These are phyloP conservation scores for Octopus sinensis DNA, from an alignment of 1,140 invertebrate species.

Conservation along the genomic window DNA sequence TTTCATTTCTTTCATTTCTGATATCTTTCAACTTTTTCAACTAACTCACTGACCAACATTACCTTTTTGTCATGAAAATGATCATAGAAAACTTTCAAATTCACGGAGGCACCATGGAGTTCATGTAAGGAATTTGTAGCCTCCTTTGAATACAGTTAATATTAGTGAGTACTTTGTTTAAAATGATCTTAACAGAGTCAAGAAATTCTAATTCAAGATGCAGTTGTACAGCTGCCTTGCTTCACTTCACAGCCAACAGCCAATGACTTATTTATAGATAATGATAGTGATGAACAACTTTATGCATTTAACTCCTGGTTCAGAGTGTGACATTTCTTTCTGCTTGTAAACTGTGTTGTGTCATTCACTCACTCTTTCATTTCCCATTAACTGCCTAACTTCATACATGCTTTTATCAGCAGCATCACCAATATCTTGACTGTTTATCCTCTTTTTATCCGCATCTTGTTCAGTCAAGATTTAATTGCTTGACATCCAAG, in stretches of 20 bases:
- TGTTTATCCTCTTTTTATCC: too few species aligned
- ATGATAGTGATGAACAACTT: too few species aligned
- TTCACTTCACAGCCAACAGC: not conserved
- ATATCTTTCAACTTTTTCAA: slow-evolving; percentile 5
- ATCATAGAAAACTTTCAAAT: slow-evolving; percentile 5
- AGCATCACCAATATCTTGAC: too few species aligned
- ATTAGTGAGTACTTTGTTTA: not conserved
- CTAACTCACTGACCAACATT: slow-evolving; percentile 4
- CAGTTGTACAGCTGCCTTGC: slow-evolving; percentile 7
- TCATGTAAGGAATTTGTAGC: not conserved
- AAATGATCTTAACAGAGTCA: slow-evolving; percentile 3
- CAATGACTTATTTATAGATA: too few species aligned
- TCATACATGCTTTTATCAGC: too few species aligned
- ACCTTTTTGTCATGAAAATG: slow-evolving; percentile 1
- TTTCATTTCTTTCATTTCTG: slow-evolving; percentile 5
- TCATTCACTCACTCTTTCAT: too few species aligned
- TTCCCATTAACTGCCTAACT: too few species aligned
- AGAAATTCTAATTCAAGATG: slow-evolving; percentile 1
- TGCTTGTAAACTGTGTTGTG: too few species aligned
- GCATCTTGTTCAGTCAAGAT: too few species aligned
- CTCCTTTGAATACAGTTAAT: slow-evolving; percentile 8
- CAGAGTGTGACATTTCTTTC: too few species aligned
- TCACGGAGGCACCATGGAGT: not conserved
- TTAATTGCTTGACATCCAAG: too few species aligned
- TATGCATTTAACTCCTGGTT: too few species aligned